These are phyloP conservation scores for Hemicentrotus pulcherrimus DNA, from an alignment of 35 echinoderm and acorn worm genomes.

Conservation along the genomic window DNA sequence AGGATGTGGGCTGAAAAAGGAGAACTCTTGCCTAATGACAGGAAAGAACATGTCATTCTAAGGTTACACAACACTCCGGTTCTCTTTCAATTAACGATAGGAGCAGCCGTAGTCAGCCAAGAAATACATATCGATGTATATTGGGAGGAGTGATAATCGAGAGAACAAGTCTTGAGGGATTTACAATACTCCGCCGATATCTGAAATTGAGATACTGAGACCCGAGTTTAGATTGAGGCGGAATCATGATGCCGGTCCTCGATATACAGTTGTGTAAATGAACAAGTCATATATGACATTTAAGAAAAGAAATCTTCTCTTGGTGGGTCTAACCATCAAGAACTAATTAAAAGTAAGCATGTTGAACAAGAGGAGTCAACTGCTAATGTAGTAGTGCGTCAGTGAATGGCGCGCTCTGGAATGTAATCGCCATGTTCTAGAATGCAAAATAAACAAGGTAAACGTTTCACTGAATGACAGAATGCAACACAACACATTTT, in stretches of 20 bases:
- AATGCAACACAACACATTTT: too few species aligned
- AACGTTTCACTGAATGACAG: too few species aligned
- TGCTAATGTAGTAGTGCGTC: too few species aligned
- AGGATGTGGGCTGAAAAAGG: neutral
- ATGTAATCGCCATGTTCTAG: too few species aligned
- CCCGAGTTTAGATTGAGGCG: neutral
- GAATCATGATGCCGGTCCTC: neutral
- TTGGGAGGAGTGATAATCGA: neutral
- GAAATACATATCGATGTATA: neutral
- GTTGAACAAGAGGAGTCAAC: too few species aligned
- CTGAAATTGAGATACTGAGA: neutral
- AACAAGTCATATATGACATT: too few species aligned
- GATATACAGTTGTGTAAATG: neutral
- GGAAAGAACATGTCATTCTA: neutral
- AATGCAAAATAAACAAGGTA: too few species aligned
- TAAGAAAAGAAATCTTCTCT: neutral
- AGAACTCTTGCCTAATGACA: neutral
- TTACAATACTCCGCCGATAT: neutral
- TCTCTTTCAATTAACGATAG: neutral
- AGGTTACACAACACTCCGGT: neutral
- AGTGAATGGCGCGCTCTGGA: too few species aligned
- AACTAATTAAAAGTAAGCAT: too few species aligned
- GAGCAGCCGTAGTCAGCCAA: neutral
- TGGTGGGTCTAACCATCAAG: too few species aligned
- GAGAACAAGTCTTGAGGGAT: neutral